Evolutionary conservation across 2,797 vertebrate genomes (phyloP).

Genomic region (Cyprinodon diabolis): DNA sequence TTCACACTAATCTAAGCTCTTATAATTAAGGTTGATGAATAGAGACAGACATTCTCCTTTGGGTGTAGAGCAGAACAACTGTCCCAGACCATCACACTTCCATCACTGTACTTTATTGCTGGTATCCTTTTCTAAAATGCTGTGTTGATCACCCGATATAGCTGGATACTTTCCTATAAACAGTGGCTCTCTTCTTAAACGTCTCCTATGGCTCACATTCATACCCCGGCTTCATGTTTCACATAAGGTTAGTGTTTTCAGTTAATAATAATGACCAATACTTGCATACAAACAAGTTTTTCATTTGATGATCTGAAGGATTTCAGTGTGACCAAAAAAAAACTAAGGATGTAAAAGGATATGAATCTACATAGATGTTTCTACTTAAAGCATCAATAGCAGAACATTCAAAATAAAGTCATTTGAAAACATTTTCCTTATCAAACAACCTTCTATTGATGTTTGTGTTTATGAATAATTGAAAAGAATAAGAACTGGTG

Average conservation of each 20-base stretch:
- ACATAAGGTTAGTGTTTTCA: neutral
- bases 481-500: neutral
- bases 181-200: neutral
- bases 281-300: neutral
- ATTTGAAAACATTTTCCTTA: neutral
- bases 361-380: neutral
- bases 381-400: neutral
- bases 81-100: neutral
- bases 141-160: neutral
- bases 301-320: neutral
- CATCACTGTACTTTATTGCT: neutral
- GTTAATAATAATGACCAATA: neutral
- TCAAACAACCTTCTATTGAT: neutral
- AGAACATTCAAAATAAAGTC: neutral
- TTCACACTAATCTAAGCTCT: too few species aligned
- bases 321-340: neutral
- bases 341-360: too few species aligned
- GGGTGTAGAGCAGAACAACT: neutral
- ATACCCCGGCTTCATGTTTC: too few species aligned
- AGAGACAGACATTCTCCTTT: too few species aligned
- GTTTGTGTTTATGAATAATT: neutral
- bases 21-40: too few species aligned
- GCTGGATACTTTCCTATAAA: neutral
- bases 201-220: neutral
- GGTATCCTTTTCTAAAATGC: too few species aligned